Conservation (phyloP, 2,888 invertebrate species). For the Dascillus cervinus region DNA sequence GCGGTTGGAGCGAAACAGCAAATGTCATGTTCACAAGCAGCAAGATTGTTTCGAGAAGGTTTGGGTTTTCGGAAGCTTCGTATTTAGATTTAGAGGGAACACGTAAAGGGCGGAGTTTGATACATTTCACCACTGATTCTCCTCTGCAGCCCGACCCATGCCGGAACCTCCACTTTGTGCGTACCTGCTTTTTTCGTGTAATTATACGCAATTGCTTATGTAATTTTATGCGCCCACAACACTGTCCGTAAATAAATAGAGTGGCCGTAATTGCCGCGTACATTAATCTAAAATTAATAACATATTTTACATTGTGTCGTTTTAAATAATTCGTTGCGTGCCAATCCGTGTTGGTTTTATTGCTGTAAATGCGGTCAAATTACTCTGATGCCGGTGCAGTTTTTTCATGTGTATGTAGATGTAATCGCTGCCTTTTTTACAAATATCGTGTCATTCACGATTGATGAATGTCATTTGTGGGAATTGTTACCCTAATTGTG, state of each 20-base stretch:
- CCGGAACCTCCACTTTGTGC: conserved; percentile 10
- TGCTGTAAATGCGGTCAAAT: too few species aligned
- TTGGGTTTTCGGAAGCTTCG: conserved; percentile 11
- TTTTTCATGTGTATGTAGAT: too few species aligned
- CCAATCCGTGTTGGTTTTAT: too few species aligned
- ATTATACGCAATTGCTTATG: background rate
- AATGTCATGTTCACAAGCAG: conserved; percentile 10
- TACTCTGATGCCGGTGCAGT: too few species aligned
- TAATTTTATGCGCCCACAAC: conserved; percentile 1
- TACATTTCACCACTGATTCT: conserved; percentile 16
- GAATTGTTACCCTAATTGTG: too few species aligned
- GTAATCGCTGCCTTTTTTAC: too few species aligned
- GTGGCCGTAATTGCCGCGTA: conserved; percentile 9
- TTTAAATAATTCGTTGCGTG: conserved; percentile 7
- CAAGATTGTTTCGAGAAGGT: conserved; percentile 13
- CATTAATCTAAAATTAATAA: conserved; percentile 9
- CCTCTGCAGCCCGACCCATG: conserved; percentile 11
- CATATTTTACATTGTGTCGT: conserved; percentile 8
- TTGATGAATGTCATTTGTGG: too few species aligned
- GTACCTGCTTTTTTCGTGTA: conserved; percentile 9
- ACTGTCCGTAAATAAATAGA: conserved; percentile 2
- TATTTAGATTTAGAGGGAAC: conserved; percentile 20
- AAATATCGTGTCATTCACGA: too few species aligned
- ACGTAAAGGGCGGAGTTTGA: conserved; percentile 20
- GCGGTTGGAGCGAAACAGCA: conserved; percentile 9